Evolutionary conservation across 2,888 invertebrate genomes (phyloP).

Genomic region (Drosophila kanekoi): DNA sequence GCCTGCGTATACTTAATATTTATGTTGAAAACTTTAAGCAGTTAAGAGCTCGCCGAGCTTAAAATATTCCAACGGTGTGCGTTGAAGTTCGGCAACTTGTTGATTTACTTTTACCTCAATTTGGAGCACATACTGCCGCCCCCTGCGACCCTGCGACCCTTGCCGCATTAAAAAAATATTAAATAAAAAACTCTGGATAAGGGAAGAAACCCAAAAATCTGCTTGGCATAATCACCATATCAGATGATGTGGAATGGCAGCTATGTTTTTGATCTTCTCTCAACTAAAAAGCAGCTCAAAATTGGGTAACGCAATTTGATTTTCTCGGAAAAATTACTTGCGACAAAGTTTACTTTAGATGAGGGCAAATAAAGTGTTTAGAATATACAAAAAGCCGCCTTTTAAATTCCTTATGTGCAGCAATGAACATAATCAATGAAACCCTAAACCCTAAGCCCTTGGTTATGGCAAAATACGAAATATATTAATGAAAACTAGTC

Average conservation of each 20-base stretch:
- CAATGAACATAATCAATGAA: background rate
- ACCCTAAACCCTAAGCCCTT: background rate
- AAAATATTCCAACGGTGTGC: slow-evolving; percentile 72
- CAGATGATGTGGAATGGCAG: slow-evolving; percentile 45
- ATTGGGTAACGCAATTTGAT: slow-evolving; percentile 22
- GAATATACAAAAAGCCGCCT: background rate
- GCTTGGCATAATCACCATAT: slow-evolving; percentile 64
- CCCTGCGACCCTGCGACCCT: background rate
- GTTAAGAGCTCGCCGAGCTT: slow-evolving; percentile 75
- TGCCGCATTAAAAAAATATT: background rate
- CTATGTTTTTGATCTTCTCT: slow-evolving; percentile 67
- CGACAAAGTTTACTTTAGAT: background rate
- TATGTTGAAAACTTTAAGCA: slow-evolving; percentile 78
- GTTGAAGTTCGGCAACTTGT: slow-evolving; percentile 69
- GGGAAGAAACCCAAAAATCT: slow-evolving; percentile 35
- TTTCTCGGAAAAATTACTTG: slow-evolving; percentile 14
- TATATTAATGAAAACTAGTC: too few relatives aligned
- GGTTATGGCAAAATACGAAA: too few relatives aligned
- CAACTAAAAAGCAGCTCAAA: slow-evolving; percentile 9
- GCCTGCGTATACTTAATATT: slow-evolving; percentile 74
- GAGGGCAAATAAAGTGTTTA: background rate
- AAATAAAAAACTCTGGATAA: background rate
- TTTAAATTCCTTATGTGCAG: background rate
- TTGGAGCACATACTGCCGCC: slow-evolving; percentile 22
- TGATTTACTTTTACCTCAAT: slow-evolving; percentile 68